Conservation (phyloP, 2,113 vertebrate genomes). For the Crotalus horridus region DNA sequence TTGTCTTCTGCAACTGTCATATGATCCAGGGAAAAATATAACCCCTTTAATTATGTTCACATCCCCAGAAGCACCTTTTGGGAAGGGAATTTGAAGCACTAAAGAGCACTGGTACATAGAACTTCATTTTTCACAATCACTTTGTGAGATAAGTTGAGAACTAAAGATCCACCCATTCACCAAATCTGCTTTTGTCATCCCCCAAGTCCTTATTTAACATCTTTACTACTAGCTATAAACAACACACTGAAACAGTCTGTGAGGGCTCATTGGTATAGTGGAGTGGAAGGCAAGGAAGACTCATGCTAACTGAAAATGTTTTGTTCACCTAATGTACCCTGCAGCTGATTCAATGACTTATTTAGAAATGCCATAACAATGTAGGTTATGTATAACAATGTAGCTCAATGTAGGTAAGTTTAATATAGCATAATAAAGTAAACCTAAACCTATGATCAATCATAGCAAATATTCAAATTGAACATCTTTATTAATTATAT, state of each 20-base stretch:
- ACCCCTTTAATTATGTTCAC: neutral
- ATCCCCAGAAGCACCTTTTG: neutral
- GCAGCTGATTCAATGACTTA: neutral
- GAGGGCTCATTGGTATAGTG: neutral
- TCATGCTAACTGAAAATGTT: neutral
- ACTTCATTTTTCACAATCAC: neutral
- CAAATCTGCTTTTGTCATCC: neutral
- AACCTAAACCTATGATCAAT: neutral
- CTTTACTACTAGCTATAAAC: neutral
- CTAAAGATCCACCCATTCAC: neutral
- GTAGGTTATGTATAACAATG: neutral
- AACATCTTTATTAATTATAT: neutral
- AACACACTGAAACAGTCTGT: neutral
- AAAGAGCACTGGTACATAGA: neutral
- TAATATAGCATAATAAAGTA: neutral
- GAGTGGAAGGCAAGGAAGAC: neutral
- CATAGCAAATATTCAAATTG: neutral
- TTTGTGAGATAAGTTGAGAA: neutral
- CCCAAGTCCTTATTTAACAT: neutral
- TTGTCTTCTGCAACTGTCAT: neutral
- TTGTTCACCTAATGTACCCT: neutral
- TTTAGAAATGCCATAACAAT: neutral
- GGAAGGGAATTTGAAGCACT: neutral
- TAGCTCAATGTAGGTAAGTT: neutral
- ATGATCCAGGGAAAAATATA: neutral